These are phyloP conservation scores for Penaeus vannamei DNA, from an alignment of 1,140 invertebrate genomes.

Conservation along the genomic window DNA sequence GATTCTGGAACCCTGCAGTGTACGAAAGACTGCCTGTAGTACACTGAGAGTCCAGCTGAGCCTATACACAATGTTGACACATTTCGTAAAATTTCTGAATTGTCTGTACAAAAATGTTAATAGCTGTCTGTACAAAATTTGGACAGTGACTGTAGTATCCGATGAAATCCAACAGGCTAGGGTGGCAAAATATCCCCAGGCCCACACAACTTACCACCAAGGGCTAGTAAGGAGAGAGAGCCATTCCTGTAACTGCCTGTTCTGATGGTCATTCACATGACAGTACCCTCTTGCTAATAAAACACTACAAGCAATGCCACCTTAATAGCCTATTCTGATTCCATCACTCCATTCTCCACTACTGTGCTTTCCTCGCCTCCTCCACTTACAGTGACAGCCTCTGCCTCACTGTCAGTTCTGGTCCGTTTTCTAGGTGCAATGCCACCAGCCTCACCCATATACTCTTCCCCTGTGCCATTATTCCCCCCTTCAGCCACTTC, in stretches of 20 bases:
- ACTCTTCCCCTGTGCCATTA: constrained; percentile 38
- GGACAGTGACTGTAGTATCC: constrained; percentile 55
- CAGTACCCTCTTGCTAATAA: constrained; percentile 20
- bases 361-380: constrained; percentile 41
- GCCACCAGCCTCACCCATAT: constrained; percentile 46
- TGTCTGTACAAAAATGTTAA: constrained; percentile 58
- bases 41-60: constrained; percentile 10
- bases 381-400: constrained; percentile 28
- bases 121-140: constrained; percentile 60
- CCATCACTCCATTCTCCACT: constrained; percentile 58
- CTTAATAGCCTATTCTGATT: constrained; percentile 49
- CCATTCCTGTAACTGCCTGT: constrained; percentile 18
- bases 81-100: constrained; percentile 28
- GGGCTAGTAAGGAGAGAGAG: constrained; percentile 13
- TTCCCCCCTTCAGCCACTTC: constrained; percentile 47
- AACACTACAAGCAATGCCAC: constrained; percentile 20
- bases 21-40: neutral
- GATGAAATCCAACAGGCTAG: constrained; percentile 35
- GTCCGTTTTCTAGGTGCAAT: constrained; percentile 55
- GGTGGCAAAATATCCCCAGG: constrained; percentile 25
- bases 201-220: constrained; percentile 35
- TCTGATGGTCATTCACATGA: neutral
- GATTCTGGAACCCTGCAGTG: constrained; percentile 12
- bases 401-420: constrained; percentile 56
- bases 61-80: constrained; percentile 28